These are phyloP conservation scores for Oriolus oriolus DNA, from an alignment of 2,113 vertebrate genomes.

Conservation along the genomic window DNA sequence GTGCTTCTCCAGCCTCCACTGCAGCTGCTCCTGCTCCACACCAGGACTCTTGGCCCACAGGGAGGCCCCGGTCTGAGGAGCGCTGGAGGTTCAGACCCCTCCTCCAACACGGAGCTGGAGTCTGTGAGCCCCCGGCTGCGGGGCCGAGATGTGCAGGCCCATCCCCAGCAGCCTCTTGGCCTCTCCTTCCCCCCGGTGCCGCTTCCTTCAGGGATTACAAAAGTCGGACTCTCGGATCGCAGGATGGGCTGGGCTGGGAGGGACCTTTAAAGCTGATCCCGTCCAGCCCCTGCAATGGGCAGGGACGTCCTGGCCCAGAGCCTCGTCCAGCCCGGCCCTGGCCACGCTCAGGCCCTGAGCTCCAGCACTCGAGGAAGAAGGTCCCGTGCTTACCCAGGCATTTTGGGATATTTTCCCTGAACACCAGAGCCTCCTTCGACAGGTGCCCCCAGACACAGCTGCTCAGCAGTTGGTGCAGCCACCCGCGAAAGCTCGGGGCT, in stretches of 20 bases:
- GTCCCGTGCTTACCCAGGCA: too few species aligned
- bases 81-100: too few species aligned
- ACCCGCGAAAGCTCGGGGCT: background rate
- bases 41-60: background rate
- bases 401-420: background rate
- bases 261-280: background rate
- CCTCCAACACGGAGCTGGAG: too few species aligned
- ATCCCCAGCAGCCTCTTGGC: background rate
- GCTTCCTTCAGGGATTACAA: background rate
- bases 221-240: too few species aligned
- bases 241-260: background rate
- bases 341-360: background rate
- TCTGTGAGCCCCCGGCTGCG: background rate
- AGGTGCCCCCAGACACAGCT: background rate
- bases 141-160: background rate
- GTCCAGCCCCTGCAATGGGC: too few species aligned
- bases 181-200: background rate
- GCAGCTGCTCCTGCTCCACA: background rate
- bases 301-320: too few species aligned
- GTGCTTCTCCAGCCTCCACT: background rate
- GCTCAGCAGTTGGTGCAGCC: background rate
- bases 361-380: background rate
- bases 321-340: too few species aligned
- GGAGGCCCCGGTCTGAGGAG: too few species aligned
- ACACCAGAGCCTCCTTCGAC: background rate